A percentile compares a stretch with the other conserved stretches of the same genome.
Conservation (phyloP, 2,113 vertebrate genomes). For the Axis porcinus region DNA sequence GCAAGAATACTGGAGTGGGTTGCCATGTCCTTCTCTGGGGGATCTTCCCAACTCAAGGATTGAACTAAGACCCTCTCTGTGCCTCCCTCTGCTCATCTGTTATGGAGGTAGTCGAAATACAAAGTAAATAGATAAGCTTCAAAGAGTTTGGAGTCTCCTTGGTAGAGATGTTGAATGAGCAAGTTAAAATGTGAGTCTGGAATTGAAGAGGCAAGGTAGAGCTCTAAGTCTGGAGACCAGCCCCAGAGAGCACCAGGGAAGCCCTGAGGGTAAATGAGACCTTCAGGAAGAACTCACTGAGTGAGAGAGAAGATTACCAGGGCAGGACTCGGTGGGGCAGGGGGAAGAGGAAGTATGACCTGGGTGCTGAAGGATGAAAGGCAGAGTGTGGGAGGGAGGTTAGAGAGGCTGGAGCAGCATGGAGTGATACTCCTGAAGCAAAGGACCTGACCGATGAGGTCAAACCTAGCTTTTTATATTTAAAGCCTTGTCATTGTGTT, state of each 20-base stretch:
- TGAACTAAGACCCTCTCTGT: not conserved
- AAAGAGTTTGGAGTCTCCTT: not conserved
- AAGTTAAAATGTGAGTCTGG: not conserved
- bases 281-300: not conserved
- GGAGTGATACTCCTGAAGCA: not conserved
- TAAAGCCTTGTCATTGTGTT: constrained; percentile 1
- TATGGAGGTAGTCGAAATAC: not conserved
- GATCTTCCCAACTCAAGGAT: not conserved
- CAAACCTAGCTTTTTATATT: constrained; percentile 12
- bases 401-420: not conserved
- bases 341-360: not conserved
- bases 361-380: not conserved
- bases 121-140: not conserved
- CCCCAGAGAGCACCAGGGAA: not conserved
- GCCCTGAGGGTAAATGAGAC: not conserved
- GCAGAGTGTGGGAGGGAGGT: not conserved
- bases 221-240: not conserved
- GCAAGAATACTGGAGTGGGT: not conserved
- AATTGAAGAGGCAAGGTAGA: not conserved
- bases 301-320: not conserved
- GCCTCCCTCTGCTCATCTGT: not conserved
- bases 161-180: not conserved
- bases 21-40: not conserved
- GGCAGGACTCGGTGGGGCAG: fast-evolving
- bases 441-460: not conserved